Percentiles rank a stretch among this genome's conserved stretches.
phyloP scores from a whole-genome alignment of 2,797 vertebrate genomes.

The Microctenopoma steveboyesi region DNA sequence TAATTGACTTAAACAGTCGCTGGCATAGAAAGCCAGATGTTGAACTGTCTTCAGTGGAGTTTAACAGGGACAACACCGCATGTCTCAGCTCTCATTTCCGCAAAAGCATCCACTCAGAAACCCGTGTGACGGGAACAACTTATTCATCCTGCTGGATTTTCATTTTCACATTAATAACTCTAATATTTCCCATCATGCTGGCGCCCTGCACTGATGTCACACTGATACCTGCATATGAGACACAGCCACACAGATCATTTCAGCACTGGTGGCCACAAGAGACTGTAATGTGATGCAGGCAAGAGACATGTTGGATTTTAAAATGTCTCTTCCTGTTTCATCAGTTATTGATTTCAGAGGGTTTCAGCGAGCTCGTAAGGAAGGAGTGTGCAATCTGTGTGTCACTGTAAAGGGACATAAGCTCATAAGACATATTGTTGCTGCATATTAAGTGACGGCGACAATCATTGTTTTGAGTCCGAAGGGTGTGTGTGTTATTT shows the following conservation, averaged over 20 bases:
- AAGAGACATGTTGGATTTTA: not conserved
- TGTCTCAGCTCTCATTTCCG: constrained; percentile 13
- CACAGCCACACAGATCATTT: not conserved
- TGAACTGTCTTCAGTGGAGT: constrained; percentile 28
- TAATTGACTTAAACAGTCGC: constrained; percentile 60
- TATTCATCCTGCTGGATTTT: not conserved
- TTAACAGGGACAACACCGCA: not conserved
- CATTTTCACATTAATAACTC: constrained; percentile 4
- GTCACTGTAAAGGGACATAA: constrained; percentile 8
- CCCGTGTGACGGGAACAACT: not conserved
- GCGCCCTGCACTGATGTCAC: not conserved
- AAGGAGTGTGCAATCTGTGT: constrained; percentile 2
- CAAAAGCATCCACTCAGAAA: not conserved
- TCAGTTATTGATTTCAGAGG: constrained; percentile 31
- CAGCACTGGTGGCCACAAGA: not conserved
- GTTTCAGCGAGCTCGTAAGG: not conserved
- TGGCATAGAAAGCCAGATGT: constrained; percentile 45
- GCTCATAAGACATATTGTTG: not conserved
- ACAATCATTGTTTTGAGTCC: not conserved
- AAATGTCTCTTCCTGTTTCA: constrained; percentile 6
- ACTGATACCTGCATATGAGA: not conserved
- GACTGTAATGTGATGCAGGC: not conserved
- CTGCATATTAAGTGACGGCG: not conserved
- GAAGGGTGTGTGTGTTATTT: not conserved
- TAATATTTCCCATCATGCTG: not conserved